Conservation (phyloP, 2,888 invertebrate species). For the Lamellibrachia columna region DNA sequence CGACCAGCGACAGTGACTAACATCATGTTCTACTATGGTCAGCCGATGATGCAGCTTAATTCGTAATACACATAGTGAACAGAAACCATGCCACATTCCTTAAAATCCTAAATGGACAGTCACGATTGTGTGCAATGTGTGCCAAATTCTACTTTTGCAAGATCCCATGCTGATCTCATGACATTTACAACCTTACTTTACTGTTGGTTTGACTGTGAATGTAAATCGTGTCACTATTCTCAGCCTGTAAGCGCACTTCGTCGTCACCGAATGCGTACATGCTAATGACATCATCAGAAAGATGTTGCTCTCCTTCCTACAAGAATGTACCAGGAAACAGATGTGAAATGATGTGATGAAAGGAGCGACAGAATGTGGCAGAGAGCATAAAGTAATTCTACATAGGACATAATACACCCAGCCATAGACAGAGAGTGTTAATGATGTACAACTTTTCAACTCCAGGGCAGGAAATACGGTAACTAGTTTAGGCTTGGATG, state of each 20-base stretch:
- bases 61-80: not conserved
- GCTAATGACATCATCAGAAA: slow-evolving; percentile 5
- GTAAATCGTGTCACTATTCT: not conserved
- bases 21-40: too few relatives aligned
- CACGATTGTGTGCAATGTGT: not conserved
- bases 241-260: not conserved
- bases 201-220: not conserved
- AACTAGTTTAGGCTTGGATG: not conserved
- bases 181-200: not conserved
- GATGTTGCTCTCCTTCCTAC: not conserved
- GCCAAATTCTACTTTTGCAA: not conserved
- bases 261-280: not conserved
- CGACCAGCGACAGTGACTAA: too few relatives aligned
- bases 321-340: not conserved
- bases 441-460: not conserved
- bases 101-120: not conserved
- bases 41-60: not conserved
- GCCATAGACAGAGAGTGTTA: not conserved
- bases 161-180: not conserved
- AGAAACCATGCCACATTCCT: not conserved
- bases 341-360: not conserved
- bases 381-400: not conserved
- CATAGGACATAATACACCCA: not conserved
- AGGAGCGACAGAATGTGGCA: not conserved
- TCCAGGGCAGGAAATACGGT: not conserved